Percentiles rank a stretch among this genome's conserved stretches.
Evolutionary conservation across 1,140 invertebrate genomes (phyloP).

Genomic region (Plutomurus gul): DNA sequence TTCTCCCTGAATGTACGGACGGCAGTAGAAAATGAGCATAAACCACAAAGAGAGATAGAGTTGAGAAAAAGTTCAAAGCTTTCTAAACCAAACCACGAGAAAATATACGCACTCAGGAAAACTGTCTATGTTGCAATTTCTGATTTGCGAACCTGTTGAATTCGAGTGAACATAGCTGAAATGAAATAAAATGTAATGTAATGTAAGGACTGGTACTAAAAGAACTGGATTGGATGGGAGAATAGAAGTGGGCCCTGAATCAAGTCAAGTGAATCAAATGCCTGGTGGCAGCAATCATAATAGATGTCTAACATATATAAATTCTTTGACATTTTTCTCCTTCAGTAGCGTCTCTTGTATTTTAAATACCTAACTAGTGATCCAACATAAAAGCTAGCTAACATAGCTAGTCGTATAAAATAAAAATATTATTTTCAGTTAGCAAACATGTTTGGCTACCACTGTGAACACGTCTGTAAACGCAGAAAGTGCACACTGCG

Average conservation of each 20-base stretch:
- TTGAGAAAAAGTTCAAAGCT: not conserved
- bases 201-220: no score
- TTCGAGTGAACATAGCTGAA: conserved; percentile 33
- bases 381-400: not conserved
- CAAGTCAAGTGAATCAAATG: conserved; percentile 10
- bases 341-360: not conserved
- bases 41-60: not conserved
- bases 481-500: no score
- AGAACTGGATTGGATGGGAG: not conserved
- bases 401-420: no score
- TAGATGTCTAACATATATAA: not conserved
- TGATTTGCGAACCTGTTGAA: conserved; percentile 51
- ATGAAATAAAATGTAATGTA: conserved; percentile 31
- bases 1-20: no score
- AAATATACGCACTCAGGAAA: conserved; percentile 27
- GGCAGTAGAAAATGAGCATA: not conserved
- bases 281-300: not conserved
- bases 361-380: not conserved
- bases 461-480: no score
- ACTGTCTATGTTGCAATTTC: conserved; percentile 47
- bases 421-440: no score
- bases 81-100: not conserved
- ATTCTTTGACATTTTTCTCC: not conserved
- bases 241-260: not conserved
- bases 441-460: no score